Conservation (phyloP, 2,797 vertebrate genomes). For the Microcaecilia unicolor region DNA sequence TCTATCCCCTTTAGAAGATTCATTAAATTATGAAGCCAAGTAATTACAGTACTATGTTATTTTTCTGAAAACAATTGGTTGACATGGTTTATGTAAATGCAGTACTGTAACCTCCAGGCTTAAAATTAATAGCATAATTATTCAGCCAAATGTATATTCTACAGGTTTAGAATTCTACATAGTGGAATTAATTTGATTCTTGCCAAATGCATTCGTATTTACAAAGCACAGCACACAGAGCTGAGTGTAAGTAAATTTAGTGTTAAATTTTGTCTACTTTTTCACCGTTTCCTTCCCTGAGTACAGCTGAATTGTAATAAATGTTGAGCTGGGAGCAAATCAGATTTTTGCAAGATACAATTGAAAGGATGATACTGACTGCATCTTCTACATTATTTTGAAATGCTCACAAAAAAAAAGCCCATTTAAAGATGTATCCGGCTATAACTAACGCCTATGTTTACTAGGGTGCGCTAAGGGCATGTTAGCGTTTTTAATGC, state of each 20-base stretch:
- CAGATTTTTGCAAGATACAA: not conserved
- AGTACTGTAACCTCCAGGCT: too few relatives aligned
- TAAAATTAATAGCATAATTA: conserved; percentile 31
- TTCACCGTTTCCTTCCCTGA: conserved; percentile 55
- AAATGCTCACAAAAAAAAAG: conserved; percentile 26
- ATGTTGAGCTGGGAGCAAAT: conserved; percentile 21
- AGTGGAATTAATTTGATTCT: conserved; percentile 11
- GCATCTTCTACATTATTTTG: conserved; percentile 8
- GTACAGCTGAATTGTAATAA: conserved; percentile 50
- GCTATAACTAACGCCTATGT: too few relatives aligned
- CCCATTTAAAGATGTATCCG: conserved; percentile 12
- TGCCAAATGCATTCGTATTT: conserved; percentile 16
- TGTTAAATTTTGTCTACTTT: conserved; percentile 24
- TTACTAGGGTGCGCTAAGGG: too few relatives aligned
- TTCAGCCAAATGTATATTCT: conserved; percentile 14
- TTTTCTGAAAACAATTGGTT: conserved; percentile 36
- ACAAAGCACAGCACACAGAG: conserved; percentile 15
- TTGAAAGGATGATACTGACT: conserved; percentile 4
- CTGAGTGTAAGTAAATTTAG: conserved; percentile 28
- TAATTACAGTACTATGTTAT: conserved; percentile 13
- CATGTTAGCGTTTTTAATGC: too few relatives aligned
- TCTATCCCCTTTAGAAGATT: conserved; percentile 28
- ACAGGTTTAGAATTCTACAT: conserved; percentile 21
- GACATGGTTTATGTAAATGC: conserved; percentile 24
- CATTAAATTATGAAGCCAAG: conserved; percentile 36